Evolutionary conservation across 2,797 vertebrate species (phyloP).

Genomic region (Diglossa cyanea): DNA sequence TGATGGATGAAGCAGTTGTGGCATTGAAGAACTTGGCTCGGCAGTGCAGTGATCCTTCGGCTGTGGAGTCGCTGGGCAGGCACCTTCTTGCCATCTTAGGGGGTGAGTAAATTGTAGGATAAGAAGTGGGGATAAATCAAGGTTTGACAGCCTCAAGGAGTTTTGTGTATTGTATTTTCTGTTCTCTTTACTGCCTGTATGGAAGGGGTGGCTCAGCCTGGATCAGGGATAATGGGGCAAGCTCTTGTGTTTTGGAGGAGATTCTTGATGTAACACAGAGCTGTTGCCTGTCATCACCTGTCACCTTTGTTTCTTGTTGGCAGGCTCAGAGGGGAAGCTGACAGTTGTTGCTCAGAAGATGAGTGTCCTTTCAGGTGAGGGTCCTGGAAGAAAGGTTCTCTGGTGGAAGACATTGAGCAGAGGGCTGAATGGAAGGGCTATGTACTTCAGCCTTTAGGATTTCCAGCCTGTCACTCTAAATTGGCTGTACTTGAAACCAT

Average conservation of each 20-base stretch:
- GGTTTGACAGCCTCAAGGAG: not conserved
- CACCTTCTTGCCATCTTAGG: constrained; percentile 93
- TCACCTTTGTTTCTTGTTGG: not conserved
- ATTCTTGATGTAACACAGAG: not conserved
- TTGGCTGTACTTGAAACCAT: not conserved
- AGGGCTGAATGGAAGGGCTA: not conserved
- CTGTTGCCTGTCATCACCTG: not conserved
- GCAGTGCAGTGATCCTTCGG: constrained; percentile 90
- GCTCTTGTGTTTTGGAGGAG: not conserved
- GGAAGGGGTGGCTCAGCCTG: not conserved
- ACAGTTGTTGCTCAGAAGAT: constrained; percentile 94
- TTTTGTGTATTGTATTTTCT: not conserved
- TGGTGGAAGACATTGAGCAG: not conserved
- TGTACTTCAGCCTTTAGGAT: not conserved
- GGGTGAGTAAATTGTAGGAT: constrained; percentile 76
- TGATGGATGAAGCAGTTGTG: constrained; percentile 92
- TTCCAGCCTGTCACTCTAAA: not conserved
- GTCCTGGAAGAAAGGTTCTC: not conserved
- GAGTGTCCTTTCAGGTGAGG: constrained; percentile 91
- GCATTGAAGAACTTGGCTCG: constrained; percentile 89
- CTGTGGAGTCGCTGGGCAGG: constrained; percentile 84
- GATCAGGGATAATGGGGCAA: not conserved
- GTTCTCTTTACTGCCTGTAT: not conserved
- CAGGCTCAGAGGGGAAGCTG: constrained; percentile 96
- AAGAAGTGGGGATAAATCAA: not conserved